A percentile compares a stretch with the other conserved stretches of the same genome.
Evolutionary conservation across 2,888 invertebrate genomes (phyloP).

Genomic region (Lamellibrachia satsuma): DNA sequence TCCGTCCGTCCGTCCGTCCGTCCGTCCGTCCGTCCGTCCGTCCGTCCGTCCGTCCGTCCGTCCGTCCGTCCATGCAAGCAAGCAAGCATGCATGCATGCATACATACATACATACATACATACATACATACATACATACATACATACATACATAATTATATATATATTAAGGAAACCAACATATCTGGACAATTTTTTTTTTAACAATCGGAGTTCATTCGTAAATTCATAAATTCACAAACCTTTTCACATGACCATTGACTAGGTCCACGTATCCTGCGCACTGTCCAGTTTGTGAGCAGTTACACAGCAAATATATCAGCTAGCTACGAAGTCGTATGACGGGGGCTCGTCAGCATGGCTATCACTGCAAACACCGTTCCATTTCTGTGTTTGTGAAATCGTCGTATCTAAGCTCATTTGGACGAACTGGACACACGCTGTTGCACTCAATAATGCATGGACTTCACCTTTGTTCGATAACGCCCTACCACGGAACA

Average conservation of each 20-base stretch:
- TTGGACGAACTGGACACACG: slow-evolving; percentile 1
- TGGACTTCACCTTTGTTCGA: not conserved
- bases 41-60: too few species aligned
- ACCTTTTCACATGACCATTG: not conserved
- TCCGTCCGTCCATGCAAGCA: too few species aligned
- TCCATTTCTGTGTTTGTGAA: not conserved
- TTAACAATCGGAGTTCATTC: not conserved
- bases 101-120: too few species aligned
- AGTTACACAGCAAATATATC: not conserved
- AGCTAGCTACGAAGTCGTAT: not conserved
- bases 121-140: too few species aligned
- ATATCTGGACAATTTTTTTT: too few species aligned
- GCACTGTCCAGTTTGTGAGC: not conserved
- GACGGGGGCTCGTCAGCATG: not conserved
- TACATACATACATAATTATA: too few species aligned
- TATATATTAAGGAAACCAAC: too few species aligned
- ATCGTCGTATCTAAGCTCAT: not conserved
- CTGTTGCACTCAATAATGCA: slow-evolving; percentile 17
- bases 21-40: too few species aligned
- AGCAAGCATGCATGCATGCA: too few species aligned
- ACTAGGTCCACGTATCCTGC: not conserved
- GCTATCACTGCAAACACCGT: not conserved
- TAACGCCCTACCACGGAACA: not conserved
- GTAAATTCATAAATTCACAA: not conserved
- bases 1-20: too few species aligned